These are phyloP conservation scores for Brachionus sp. DNA, from an alignment of 1,140 invertebrate genomes.

Conservation along the genomic window DNA sequence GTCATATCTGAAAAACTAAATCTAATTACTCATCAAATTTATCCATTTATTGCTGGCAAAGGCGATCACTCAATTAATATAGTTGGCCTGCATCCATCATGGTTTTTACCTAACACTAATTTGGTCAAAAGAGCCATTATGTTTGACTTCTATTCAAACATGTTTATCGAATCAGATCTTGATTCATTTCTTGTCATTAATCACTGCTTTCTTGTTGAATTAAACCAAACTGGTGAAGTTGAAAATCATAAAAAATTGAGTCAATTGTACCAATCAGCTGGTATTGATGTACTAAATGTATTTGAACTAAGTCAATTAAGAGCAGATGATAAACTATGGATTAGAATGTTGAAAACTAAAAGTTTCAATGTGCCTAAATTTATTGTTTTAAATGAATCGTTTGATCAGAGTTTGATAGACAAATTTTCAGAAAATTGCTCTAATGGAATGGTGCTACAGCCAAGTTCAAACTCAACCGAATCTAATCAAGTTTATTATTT, in stretches of 20 bases:
- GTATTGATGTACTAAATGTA: neutral
- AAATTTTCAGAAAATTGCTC: neutral
- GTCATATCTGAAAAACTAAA: neutral
- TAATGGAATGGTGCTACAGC: neutral
- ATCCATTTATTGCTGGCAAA: neutral
- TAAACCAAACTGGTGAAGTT: neutral
- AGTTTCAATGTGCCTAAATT: neutral
- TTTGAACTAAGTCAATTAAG: neutral
- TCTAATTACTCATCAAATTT: neutral
- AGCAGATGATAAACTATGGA: slow-evolving; percentile 1
- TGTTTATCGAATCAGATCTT: slow-evolving; percentile 3
- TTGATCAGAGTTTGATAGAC: neutral
- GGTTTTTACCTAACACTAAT: neutral
- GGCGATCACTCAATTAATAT: neutral
- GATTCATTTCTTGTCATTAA: neutral
- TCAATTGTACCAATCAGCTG: neutral
- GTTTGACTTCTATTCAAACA: neutral
- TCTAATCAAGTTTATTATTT: neutral
- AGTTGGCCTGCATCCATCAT: neutral
- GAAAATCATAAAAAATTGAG: neutral
- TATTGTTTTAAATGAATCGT: neutral
- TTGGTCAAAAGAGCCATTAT: slow-evolving; percentile 3
- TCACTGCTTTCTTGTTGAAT: neutral
- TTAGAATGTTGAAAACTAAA: neutral
- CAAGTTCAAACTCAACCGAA: neutral